A percentile compares a stretch with the other conserved stretches of the same genome.
phyloP scores from a whole-genome alignment of 2,113 vertebrate species.

The Melospiza melodia region DNA sequence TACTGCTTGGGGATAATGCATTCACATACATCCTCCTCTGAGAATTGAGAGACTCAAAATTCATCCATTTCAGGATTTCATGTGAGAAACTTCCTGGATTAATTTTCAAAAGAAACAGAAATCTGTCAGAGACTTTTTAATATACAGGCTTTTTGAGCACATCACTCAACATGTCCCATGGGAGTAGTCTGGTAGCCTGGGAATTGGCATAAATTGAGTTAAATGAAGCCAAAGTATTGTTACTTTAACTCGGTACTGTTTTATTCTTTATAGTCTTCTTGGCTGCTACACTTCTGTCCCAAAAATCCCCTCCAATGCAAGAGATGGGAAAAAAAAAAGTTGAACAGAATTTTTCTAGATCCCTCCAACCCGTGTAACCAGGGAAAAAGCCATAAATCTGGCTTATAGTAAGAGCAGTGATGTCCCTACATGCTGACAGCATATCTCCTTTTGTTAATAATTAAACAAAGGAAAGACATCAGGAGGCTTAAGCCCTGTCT shows the following conservation, averaged over 20 bases:
- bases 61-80: background rate
- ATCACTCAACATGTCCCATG: background rate
- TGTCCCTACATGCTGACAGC: background rate
- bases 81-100: too few relatives aligned
- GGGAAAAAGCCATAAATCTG: background rate
- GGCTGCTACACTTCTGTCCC: background rate
- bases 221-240: background rate
- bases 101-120: background rate
- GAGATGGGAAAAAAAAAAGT: background rate
- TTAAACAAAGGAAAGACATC: background rate
- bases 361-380: accelerated
- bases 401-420: background rate
- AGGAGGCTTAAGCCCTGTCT: background rate
- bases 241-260: background rate
- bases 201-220: background rate
- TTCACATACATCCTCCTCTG: background rate
- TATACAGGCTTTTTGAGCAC: background rate
- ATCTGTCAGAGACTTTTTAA: background rate
- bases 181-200: background rate
- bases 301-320: background rate
- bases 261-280: background rate
- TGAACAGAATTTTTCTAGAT: background rate
- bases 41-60: background rate
- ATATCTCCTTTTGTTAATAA: background rate
- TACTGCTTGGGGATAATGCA: background rate